Conservation (phyloP, 2,113 vertebrate species). For the Theristicus caerulescens region DNA sequence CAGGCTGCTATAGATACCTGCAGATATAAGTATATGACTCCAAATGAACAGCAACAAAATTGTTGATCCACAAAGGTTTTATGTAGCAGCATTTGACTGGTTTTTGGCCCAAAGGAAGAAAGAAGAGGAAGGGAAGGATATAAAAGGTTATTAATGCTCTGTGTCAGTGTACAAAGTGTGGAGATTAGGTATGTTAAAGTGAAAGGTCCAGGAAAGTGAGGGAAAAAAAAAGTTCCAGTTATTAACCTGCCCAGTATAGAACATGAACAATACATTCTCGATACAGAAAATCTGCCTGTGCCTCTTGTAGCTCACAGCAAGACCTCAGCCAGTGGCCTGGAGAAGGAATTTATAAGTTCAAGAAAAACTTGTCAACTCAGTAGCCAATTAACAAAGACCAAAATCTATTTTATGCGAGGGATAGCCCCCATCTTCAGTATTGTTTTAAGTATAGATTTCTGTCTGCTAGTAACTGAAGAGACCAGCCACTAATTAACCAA, state of each 20-base stretch:
- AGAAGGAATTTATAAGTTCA: not conserved
- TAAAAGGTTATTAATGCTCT: not conserved
- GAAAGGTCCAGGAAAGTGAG: not conserved
- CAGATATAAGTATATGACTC: not conserved
- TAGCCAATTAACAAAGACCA: not conserved
- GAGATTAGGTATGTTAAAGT: not conserved
- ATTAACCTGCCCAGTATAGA: not conserved
- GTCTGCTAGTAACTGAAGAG: not conserved
- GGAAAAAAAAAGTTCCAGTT: not conserved
- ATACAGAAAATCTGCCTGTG: not conserved
- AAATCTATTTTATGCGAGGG: not conserved
- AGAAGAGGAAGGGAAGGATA: not conserved
- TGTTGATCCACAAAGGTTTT: not conserved
- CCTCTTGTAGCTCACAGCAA: not conserved
- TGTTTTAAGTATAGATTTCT: not conserved
- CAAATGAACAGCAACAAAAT: not conserved
- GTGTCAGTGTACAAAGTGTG: no score
- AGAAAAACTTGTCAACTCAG: not conserved
- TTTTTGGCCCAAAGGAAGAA: not conserved
- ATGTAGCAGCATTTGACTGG: not conserved
- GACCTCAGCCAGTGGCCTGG: not conserved
- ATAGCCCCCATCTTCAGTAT: not conserved
- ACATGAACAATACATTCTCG: not conserved
- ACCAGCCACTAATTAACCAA: not conserved
- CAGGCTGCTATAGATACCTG: rapidly evolving